These are phyloP conservation scores for Fringilla coelebs DNA, from an alignment of 2,797 vertebrate species.

Conservation along the genomic window DNA sequence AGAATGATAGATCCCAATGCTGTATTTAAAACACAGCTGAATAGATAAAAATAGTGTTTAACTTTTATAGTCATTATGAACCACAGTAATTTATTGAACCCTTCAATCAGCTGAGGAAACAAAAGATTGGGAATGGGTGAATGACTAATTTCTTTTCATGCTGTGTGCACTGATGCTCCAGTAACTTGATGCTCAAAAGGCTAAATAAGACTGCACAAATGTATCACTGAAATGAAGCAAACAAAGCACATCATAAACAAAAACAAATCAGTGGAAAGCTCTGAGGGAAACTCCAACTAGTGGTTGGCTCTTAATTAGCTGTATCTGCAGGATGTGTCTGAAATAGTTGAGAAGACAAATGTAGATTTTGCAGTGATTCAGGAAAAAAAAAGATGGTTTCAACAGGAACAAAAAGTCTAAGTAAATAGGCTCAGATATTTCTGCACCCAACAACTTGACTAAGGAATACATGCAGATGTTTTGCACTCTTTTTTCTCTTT, in stretches of 20 bases:
- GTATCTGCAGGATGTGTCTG: neutral
- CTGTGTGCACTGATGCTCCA: constrained; percentile 67
- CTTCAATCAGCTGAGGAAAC: constrained; percentile 81
- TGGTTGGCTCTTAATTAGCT: constrained; percentile 46
- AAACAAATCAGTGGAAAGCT: constrained; percentile 63
- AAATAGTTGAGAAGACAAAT: constrained; percentile 8
- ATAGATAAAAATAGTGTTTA: constrained; percentile 81
- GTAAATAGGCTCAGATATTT: neutral
- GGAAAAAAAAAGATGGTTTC: neutral
- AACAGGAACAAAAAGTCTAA: neutral
- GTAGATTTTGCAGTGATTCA: neutral
- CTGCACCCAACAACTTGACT: neutral
- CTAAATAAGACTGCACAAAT: constrained; percentile 72
- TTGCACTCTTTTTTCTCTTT: neutral
- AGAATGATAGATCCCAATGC: constrained; percentile 74
- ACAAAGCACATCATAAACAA: constrained; percentile 61
- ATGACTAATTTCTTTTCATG: constrained; percentile 76
- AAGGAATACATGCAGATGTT: neutral
- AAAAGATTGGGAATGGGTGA: constrained; percentile 75
- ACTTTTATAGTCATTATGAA: constrained; percentile 76
- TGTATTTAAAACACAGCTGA: constrained; percentile 81
- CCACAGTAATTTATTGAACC: constrained; percentile 79
- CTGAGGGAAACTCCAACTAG: constrained; percentile 42
- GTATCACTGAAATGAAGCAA: constrained; percentile 57
- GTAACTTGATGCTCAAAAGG: constrained; percentile 75